Evolutionary conservation across 2,888 invertebrate genomes (phyloP).

Genomic region (Tridacna gigas): DNA sequence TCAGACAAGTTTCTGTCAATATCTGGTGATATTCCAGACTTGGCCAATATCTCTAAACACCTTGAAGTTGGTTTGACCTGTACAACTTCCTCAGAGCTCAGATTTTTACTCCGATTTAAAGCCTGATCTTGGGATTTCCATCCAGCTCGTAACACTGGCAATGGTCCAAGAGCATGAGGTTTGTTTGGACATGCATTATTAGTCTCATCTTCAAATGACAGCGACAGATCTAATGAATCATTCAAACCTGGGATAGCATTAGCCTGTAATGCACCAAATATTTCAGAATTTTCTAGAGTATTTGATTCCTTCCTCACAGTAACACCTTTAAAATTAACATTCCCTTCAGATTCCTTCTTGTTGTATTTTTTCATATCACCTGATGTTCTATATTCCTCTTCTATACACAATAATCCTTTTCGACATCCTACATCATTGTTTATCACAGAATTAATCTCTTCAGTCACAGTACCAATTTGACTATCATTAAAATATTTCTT

Average conservation of each 20-base stretch:
- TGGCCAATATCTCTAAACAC: constrained; percentile 37
- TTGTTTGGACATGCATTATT: background rate
- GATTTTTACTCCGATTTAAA: background rate
- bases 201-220: constrained; percentile 13
- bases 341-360: background rate
- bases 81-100: background rate
- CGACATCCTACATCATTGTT: no score
- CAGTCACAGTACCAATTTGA: no score
- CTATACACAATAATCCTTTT: no score
- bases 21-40: background rate
- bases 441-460: no score
- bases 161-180: no score
- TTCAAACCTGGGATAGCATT: constrained; percentile 14
- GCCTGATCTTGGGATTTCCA: constrained; percentile 45
- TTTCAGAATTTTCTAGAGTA: background rate
- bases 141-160: constrained; percentile 32
- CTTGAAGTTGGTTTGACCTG: constrained; percentile 42
- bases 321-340: background rate
- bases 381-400: no score
- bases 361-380: no score
- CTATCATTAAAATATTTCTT: no score
- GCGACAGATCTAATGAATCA: constrained; percentile 50
- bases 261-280: background rate
- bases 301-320: background rate
- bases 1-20: background rate